These are phyloP conservation scores for Phrynocephalus guinanensis DNA, from an alignment of 2,797 vertebrate genomes.

Conservation along the genomic window DNA sequence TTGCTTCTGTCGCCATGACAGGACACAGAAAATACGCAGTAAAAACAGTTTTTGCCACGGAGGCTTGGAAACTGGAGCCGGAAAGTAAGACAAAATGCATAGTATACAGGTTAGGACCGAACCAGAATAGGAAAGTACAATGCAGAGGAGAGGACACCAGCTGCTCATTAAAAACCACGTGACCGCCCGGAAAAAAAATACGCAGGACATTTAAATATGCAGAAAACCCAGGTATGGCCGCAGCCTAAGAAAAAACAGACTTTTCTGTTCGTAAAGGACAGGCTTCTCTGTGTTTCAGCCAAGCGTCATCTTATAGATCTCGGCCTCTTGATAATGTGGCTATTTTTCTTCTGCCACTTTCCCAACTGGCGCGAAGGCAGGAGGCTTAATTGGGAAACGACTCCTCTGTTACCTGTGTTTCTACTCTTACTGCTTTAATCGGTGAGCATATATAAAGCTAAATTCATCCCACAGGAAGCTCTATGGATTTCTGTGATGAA, in stretches of 20 bases:
- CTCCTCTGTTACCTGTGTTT: constrained; percentile 23
- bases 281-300: not conserved
- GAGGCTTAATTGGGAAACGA: constrained; percentile 48
- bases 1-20: too few species aligned
- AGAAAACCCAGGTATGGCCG: too few species aligned
- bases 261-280: not conserved
- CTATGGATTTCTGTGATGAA: constrained; percentile 47
- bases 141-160: too few species aligned
- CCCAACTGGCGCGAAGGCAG: constrained; percentile 14
- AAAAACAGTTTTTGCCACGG: too few species aligned
- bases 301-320: not conserved
- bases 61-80: too few species aligned
- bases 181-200: too few species aligned
- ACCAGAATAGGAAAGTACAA: too few species aligned
- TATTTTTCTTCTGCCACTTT: constrained; percentile 19
- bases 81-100: too few species aligned
- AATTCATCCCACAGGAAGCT: constrained; percentile 36
- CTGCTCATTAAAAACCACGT: too few species aligned
- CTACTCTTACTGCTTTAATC: constrained; percentile 29
- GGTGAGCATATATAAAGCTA: constrained; percentile 27
- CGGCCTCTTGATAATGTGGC: constrained; percentile 6
- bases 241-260: not conserved
- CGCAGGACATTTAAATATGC: too few species aligned
- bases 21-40: too few species aligned
- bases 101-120: too few species aligned